Conservation (phyloP, 2,888 invertebrate species). For the Tetramorium bicarinatum region DNA sequence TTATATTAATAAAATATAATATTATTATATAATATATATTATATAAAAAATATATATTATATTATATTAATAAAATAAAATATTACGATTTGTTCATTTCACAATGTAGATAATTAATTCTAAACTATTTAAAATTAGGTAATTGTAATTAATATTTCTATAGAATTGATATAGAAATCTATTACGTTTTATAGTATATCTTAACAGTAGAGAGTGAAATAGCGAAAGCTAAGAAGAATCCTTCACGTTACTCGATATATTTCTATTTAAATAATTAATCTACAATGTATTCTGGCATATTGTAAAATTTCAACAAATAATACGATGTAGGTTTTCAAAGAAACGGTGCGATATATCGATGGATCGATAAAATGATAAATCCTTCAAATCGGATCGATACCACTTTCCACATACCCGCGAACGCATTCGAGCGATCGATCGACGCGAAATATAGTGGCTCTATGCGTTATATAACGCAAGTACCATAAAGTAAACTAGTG, state of each 20-base stretch:
- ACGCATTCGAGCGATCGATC: slow-evolving; percentile 1
- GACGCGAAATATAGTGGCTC: not conserved
- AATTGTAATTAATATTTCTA: not conserved
- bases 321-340: not conserved
- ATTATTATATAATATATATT: too few species aligned
- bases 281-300: not conserved
- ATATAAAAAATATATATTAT: too few species aligned
- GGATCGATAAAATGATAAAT: not conserved
- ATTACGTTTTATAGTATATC: not conserved
- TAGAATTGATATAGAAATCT: not conserved
- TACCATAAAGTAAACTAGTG: not conserved
- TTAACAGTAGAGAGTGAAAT: not conserved
- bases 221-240: not conserved
- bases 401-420: not conserved
- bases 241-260: not conserved
- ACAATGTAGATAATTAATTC: too few species aligned
- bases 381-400: not conserved
- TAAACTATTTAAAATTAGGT: too few species aligned
- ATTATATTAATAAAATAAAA: too few species aligned
- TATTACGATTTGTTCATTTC: too few species aligned
- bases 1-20: not conserved
- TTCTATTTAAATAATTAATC: not conserved
- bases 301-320: not conserved
- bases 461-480: slow-evolving; percentile 11
- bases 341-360: not conserved